phyloP scores from a whole-genome alignment of 2,797 vertebrate species.

The Uromys caudimaculatus region DNA sequence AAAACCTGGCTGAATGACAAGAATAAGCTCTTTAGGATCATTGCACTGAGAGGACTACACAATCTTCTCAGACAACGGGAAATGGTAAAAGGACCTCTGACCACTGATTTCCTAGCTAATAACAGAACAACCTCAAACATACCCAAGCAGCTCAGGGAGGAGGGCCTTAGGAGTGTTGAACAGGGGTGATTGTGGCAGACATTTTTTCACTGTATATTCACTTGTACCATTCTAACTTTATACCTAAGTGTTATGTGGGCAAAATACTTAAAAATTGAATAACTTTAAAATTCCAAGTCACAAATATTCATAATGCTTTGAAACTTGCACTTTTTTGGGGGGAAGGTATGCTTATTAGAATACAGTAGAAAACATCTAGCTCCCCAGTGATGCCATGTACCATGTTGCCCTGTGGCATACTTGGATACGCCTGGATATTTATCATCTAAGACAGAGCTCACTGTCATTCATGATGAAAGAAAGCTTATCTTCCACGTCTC shows the following conservation, averaged over 20 bases:
- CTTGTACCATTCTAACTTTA: constrained; percentile 12
- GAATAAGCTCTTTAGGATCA: constrained; percentile 65
- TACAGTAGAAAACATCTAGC: neutral
- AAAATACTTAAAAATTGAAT: constrained; percentile 7
- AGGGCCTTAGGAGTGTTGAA: neutral
- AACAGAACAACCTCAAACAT: constrained; percentile 6
- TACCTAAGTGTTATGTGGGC: neutral
- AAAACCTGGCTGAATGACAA: constrained; percentile 73
- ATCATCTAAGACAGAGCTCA: neutral
- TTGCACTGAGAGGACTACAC: constrained; percentile 74
- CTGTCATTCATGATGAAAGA: constrained; percentile 1
- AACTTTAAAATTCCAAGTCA: neutral
- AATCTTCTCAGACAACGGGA: constrained; percentile 69
- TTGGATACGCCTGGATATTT: neutral
- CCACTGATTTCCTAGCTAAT: constrained; percentile 14
- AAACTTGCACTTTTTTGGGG: neutral
- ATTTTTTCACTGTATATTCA: neutral
- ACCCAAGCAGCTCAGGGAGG: neutral
- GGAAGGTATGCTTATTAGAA: neutral
- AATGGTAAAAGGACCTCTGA: constrained; percentile 69
- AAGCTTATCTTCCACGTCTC: neutral
- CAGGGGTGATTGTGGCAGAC: neutral
- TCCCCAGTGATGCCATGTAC: neutral
- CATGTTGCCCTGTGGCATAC: neutral
- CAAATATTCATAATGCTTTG: constrained; percentile 9